Evolutionary conservation across 53 echinoderm and acorn worm species (phyloP).

Genomic region (Hippasteria phrygiana): DNA sequence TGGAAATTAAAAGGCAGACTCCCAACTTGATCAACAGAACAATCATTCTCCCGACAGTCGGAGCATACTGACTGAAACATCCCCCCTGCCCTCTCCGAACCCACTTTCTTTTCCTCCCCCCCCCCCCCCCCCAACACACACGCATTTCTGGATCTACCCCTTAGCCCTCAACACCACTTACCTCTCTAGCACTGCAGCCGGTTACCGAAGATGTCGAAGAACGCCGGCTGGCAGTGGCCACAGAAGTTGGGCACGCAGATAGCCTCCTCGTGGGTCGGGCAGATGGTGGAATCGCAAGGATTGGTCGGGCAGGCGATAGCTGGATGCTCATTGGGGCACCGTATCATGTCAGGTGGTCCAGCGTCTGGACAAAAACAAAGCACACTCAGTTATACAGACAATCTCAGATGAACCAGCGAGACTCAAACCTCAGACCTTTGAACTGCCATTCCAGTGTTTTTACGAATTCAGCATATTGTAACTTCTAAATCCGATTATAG

Average conservation of each 20-base stretch:
- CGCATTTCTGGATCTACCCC: too few relatives aligned
- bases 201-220: constrained; percentile 42
- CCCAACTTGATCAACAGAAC: neutral
- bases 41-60: neutral
- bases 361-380: neutral
- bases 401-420: neutral
- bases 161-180: neutral
- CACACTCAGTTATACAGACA: too few relatives aligned
- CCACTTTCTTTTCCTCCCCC: too few relatives aligned
- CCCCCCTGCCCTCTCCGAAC: neutral
- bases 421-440: neutral
- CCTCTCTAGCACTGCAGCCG: constrained; percentile 21
- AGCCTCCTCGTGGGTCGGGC: constrained; percentile 14
- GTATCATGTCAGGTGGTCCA: constrained; percentile 19
- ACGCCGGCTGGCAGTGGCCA: constrained; percentile 3
- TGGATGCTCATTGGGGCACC: constrained; percentile 5
- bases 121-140: too few relatives aligned
- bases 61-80: neutral
- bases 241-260: constrained; percentile 36
- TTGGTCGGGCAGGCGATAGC: constrained; percentile 3
- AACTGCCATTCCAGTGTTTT: neutral
- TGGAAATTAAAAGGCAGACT: too few relatives aligned
- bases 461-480: neutral
- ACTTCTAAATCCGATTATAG: too few relatives aligned
- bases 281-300: constrained; percentile 9